Percentiles rank a stretch among this genome's conserved stretches.
Conservation (phyloP, 2,888 invertebrate genomes). For the Drosophila picticornis region DNA sequence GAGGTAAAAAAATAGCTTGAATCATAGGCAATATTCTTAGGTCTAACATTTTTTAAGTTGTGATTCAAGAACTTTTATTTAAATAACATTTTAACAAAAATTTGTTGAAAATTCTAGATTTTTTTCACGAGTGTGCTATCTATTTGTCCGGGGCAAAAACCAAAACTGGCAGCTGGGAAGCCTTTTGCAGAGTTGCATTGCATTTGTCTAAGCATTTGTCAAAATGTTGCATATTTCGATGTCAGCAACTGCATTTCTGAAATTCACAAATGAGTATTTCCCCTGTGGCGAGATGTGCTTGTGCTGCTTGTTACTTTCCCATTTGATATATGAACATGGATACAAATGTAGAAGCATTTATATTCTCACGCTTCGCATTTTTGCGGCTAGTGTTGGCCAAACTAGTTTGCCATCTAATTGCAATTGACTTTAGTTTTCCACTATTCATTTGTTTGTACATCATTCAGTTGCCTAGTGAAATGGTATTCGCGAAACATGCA, state of each 20-base stretch:
- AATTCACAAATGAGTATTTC: conserved; percentile 57
- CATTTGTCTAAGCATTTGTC: conserved; percentile 79
- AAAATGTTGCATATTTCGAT: conserved; percentile 75
- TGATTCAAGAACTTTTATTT: neutral
- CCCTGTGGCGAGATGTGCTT: conserved; percentile 14
- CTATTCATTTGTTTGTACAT: conserved; percentile 28
- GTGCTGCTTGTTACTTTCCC: conserved; percentile 27
- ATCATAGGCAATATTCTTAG: neutral
- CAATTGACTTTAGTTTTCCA: conserved; percentile 33
- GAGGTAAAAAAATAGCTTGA: neutral
- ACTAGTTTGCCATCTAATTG: conserved; percentile 65
- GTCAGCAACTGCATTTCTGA: conserved; percentile 70
- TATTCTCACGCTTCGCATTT: conserved; percentile 5
- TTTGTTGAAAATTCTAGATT: neutral
- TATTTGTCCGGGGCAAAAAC: neutral
- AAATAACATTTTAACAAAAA: no score
- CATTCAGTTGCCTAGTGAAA: conserved; percentile 44
- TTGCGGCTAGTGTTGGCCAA: conserved; percentile 35
- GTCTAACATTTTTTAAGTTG: neutral
- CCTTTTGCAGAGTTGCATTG: conserved; percentile 51
- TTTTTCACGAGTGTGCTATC: conserved; percentile 1
- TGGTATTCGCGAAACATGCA: conserved; percentile 29
- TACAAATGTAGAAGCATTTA: neutral
- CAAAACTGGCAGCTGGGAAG: conserved; percentile 15
- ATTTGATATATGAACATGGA: conserved; percentile 4